A percentile compares a stretch with the other conserved stretches of the same genome.
phyloP scores from a whole-genome alignment of 2,113 vertebrate species.

The Merops nubicus region DNA sequence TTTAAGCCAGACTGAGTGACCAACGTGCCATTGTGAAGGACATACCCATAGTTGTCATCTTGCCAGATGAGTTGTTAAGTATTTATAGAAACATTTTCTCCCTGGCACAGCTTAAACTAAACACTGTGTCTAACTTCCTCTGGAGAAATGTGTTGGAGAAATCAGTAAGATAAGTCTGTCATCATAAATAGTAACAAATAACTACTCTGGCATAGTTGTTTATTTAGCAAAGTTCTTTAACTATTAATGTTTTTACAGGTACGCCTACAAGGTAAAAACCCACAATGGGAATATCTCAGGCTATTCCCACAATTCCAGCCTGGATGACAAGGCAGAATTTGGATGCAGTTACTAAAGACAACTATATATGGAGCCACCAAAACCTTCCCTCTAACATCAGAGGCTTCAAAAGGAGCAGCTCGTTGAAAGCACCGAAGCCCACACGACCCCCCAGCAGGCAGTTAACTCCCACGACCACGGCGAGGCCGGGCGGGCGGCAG shows the following conservation, averaged over 20 bases:
- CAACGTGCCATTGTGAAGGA: conserved; percentile 66
- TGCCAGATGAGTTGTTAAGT: conserved; percentile 72
- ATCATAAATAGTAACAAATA: conserved; percentile 69
- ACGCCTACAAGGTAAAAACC: not conserved
- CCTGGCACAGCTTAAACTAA: conserved; percentile 68
- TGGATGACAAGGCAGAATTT: not conserved
- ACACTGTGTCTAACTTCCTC: conserved; percentile 73
- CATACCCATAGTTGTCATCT: conserved; percentile 52
- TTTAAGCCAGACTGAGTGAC: conserved; percentile 34
- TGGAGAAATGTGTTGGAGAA: conserved; percentile 56
- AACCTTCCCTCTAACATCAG: not conserved
- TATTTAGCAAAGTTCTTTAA: conserved; percentile 57
- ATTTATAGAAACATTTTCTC: conserved; percentile 75
- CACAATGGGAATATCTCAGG: not conserved
- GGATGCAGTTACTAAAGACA: not conserved
- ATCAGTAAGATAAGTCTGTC: conserved; percentile 68
- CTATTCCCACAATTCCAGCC: not conserved
- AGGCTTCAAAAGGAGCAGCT: not conserved
- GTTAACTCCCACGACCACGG: fast-evolving
- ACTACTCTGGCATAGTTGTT: conserved; percentile 16
- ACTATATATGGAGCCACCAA: fast-evolving
- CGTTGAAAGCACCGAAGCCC: fast-evolving
- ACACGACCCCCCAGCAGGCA: fast-evolving
- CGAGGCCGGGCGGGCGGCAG: fast-evolving
- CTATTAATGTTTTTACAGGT: conserved; percentile 24